Evolutionary conservation across 1,140 invertebrate genomes (phyloP).

Genomic region (Nomia melanderi): DNA sequence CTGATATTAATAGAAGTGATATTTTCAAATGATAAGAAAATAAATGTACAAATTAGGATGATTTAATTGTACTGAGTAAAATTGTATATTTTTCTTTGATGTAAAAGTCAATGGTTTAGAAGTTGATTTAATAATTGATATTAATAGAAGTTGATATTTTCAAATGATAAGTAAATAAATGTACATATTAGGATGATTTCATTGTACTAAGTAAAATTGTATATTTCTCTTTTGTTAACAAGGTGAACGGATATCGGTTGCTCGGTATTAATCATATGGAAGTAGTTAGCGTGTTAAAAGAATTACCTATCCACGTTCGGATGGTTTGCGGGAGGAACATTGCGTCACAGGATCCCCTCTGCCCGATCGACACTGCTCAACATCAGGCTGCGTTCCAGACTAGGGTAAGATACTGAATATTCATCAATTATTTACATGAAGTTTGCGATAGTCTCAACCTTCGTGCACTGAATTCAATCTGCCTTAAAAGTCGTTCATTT

Average conservation of each 20-base stretch:
- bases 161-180: too few relatives aligned
- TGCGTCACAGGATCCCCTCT: conserved; percentile 77
- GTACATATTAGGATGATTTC: too few relatives aligned
- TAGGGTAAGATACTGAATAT: conserved; percentile 81
- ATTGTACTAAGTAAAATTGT: background rate
- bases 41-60: too few relatives aligned
- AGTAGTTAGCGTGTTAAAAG: conserved; percentile 97
- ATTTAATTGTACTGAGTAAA: background rate
- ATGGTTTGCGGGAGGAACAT: conserved; percentile 93
- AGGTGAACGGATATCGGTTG: conserved; percentile 97
- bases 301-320: conserved; percentile 94
- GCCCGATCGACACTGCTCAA: conserved; percentile 85
- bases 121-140: too few relatives aligned
- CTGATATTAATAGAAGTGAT: too few relatives aligned
- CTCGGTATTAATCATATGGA: conserved; percentile 98
- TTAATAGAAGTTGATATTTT: too few relatives aligned
- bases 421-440: conserved; percentile 4
- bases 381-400: conserved; percentile 86
- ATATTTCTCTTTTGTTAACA: conserved; percentile 68
- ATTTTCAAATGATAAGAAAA: too few relatives aligned
- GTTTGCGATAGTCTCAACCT: background rate
- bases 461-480: background rate
- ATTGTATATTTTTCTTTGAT: background rate
- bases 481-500: background rate
- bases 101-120: too few relatives aligned